Evolutionary conservation across 1,140 invertebrate genomes (phyloP).

Genomic region (Chelonus insularis): DNA sequence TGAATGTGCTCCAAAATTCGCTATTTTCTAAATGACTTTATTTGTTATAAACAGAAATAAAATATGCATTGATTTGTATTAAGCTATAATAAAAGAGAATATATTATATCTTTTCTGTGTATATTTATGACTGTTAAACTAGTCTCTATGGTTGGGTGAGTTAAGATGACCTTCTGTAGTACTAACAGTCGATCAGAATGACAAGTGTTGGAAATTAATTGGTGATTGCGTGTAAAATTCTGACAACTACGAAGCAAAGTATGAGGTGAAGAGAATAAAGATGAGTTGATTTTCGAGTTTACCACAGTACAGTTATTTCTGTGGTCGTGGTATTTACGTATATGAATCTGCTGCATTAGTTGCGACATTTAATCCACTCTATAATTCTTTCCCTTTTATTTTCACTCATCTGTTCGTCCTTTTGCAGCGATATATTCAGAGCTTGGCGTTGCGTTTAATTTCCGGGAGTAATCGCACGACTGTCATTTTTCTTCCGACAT

Average conservation of each 20-base stretch:
- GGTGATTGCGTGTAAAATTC: conserved; percentile 8
- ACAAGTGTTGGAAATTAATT: not conserved
- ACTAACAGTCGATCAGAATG: no score
- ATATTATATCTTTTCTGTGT: no score
- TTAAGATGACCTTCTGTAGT: no score
- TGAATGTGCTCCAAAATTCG: no score
- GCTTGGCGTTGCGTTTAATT: conserved; percentile 26
- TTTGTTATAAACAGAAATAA: no score
- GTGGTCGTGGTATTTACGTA: conserved; percentile 2
- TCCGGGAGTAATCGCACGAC: conserved; percentile 24
- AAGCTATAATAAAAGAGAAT: no score
- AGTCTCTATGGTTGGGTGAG: no score
- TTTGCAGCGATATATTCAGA: conserved; percentile 20
- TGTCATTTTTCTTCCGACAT: conserved; percentile 17
- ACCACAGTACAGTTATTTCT: not conserved
- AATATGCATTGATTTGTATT: no score
- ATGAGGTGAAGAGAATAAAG: not conserved
- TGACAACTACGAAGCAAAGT: not conserved
- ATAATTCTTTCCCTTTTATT: conserved; percentile 3
- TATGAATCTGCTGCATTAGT: conserved; percentile 16
- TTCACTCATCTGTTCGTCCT: not conserved
- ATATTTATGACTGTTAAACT: no score
- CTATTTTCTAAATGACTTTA: no score
- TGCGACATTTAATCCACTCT: conserved; percentile 24
- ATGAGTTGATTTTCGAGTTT: conserved; percentile 15